Evolutionary conservation across 92 coral and sea anemone genomes (phyloP).

Genomic region (Metridium senile): DNA sequence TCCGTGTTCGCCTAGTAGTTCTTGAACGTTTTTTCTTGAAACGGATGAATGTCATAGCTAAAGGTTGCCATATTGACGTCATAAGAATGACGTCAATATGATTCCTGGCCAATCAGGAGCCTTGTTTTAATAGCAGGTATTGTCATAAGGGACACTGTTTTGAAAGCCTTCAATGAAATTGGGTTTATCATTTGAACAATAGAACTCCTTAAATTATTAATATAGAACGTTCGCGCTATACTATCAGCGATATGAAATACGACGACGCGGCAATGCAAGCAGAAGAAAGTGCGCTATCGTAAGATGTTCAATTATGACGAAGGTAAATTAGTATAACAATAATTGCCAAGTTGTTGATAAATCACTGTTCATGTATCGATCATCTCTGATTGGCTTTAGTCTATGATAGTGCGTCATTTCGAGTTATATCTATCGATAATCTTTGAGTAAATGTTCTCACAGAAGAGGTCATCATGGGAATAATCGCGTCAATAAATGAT

Average conservation of each 20-base stretch:
- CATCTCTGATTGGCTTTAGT: not conserved
- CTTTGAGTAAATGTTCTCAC: not conserved
- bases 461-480: not conserved
- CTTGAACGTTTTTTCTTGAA: not conserved
- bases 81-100: constrained; percentile 11
- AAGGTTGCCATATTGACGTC: constrained; percentile 17
- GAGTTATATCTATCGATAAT: not conserved
- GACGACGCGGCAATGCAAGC: not conserved
- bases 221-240: not conserved
- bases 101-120: not conserved
- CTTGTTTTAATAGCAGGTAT: not conserved
- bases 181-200: not conserved
- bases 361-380: not conserved
- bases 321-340: not conserved
- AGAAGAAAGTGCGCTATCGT: not conserved
- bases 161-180: not conserved
- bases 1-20: not conserved
- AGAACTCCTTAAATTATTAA: not conserved
- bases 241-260: no score
- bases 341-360: not conserved
- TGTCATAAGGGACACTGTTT: not conserved
- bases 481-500: not conserved
- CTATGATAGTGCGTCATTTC: not conserved
- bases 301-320: not conserved
- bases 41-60: constrained; percentile 27